Evolutionary conservation across 1,140 invertebrate species (phyloP), one percentile per base, ranked within the genome.

Genomic region (Conopomorpha cramerella): DNA sequence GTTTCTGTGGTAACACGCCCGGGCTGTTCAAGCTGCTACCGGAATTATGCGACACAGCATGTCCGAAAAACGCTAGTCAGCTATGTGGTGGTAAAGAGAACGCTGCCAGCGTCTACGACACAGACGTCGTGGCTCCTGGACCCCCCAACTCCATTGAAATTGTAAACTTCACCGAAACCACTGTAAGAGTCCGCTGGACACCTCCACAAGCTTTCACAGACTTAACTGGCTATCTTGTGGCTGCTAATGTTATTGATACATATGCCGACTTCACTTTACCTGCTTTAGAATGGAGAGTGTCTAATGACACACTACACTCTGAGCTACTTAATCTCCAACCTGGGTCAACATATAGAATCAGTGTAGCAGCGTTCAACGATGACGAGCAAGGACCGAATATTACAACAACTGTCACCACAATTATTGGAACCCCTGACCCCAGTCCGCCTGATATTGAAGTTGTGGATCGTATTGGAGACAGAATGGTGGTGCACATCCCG

Each of bases 291-390:
- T 82, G 80, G 64, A 62, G 65, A 32, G 68, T 83, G 1, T 62
- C 76, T 18, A 80, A 76, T 45, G 62, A 51, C 3, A 80, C 77
- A 27, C 55, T 70, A 1, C 50, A 65, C 10, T 67, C 73, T 8
- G 77, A 82, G 35, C 47, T 90, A 0, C 76, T 79, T 32, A 84
- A 83, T 41, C 60, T 93, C 2, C 82, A 86, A 34, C 86, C 89
- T 1, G 89, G 87, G 4, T 88, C 87, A 1, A 65, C 80, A 10
- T 92, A 92, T 50, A 85, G 84, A 36, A 79, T 92, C 7, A 84
- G 83, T 18, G 80, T 92, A 1, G 71, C 72, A 16, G 88, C 89
- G 1, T 65, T 77, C 2, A 89, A 86, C 43, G 63, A 49, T 28
- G 72, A 84, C 39, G 83, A 82, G 1, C 67, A 78, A 25, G 89